Base-by-base conservation (phyloP, 2,113 vertebrate genomes). In the Gulo gulo region DNA sequence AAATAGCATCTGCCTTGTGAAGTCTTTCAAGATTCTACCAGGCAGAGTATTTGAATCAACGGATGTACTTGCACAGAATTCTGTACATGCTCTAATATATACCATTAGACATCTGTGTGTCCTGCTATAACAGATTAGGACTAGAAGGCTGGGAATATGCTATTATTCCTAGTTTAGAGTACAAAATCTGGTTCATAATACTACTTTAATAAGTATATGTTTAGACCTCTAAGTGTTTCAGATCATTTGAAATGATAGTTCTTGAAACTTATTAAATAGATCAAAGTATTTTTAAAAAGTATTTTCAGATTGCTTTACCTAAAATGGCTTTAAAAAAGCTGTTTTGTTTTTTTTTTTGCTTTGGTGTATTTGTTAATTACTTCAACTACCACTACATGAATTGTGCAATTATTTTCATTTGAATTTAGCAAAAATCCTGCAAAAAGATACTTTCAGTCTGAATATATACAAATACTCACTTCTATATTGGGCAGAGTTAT, bases 401-500 rank as follows among this genome's bases (percentile, higher is more conserved):
- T 31, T 76, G 14, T 84, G 4, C 16, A 95, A 92, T 80, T 80
- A 63, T 87, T 96, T 95, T 87, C 55, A 74, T 65, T 78, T 92
- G 92, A 69, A 87, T 74, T 95, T 69, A 96, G 26, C 76, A 34
- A 10, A 69, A 88, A 91, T 93, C 6, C 65, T 93, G n/a, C 24
- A 71, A 94, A 80, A 91, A 69, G 16, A 81, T 55, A 18, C 42
- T 26, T 74, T 88, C 90, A 78, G 67, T 63, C 39, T 83, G 84
- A 93, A 95, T 76, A 59, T 34, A 85, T 11, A 93, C n/a, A 97
- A 91, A 96, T 91, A 96, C 99, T 98, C 95, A 99, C 99, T 99
- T 99, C 99, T 97, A 99, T 99, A 97, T 99, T 99, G 88, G 99
- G 99, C 95, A 99, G 98, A 0, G 99, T 99, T 98, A 99, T 99